Evolutionary conservation across 2,113 vertebrate species (phyloP).

Genomic region (Amblyopsis rosae): DNA sequence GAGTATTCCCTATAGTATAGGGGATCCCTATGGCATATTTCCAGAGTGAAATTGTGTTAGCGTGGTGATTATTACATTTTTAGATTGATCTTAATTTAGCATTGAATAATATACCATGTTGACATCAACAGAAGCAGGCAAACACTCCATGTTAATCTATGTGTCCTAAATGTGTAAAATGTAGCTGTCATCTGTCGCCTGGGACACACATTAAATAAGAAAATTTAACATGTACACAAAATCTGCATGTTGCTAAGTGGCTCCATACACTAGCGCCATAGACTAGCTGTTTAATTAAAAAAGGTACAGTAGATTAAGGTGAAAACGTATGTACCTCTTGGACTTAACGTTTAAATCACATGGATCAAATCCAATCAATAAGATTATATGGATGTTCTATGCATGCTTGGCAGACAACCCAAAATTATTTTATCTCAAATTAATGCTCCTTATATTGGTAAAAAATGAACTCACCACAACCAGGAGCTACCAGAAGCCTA

Average conservation of each 20-base stretch:
- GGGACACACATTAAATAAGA: constrained; percentile 60
- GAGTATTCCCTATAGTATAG: no score
- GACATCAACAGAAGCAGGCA: neutral
- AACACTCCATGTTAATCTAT: constrained; percentile 75
- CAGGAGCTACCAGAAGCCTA: neutral
- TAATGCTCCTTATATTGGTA: no score
- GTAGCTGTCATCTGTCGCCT: constrained; percentile 56
- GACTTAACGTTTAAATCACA: no score
- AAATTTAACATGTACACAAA: constrained; percentile 37
- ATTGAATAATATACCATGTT: neutral
- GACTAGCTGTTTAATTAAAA: constrained; percentile 10
- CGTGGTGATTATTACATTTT: neutral
- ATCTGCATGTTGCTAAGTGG: constrained; percentile 33
- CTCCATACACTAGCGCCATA: constrained; percentile 12
- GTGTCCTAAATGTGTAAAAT: constrained; percentile 71
- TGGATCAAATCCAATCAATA: neutral
- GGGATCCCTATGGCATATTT: no score
- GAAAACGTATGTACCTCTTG: neutral
- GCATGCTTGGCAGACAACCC: no score
- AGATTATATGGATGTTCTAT: neutral
- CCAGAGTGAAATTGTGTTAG: neutral
- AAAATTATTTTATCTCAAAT: no score
- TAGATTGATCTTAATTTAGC: neutral
- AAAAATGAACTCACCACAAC: no score
- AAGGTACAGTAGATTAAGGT: constrained; percentile 5